Conservation (phyloP, 2,113 vertebrate genomes). For the Notothenia rossii region DNA sequence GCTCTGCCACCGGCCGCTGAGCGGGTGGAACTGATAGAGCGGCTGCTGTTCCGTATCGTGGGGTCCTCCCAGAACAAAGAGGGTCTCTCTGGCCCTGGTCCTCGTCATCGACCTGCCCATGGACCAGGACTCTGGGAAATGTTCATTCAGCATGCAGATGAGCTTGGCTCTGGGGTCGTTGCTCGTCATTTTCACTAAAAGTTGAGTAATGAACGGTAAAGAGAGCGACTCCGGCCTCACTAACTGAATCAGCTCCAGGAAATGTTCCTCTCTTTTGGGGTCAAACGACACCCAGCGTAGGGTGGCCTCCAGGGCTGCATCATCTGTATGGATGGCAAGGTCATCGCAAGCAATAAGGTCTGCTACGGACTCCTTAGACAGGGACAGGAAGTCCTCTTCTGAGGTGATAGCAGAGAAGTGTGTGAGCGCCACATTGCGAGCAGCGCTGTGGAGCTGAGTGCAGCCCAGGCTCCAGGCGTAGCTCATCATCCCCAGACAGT, state of each 20-base stretch:
- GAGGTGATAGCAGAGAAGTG: conserved; percentile 85
- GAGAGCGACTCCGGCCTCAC: conserved; percentile 87
- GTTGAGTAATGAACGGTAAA: conserved; percentile 84
- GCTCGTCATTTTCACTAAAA: conserved; percentile 82
- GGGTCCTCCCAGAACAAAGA: conserved; percentile 89
- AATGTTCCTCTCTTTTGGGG: conserved; percentile 82
- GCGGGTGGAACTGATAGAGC: conserved; percentile 87
- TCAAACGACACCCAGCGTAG: conserved; percentile 88
- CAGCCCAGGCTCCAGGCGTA: conserved; percentile 87
- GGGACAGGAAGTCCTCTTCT: conserved; percentile 84
- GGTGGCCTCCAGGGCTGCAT: conserved; percentile 86
- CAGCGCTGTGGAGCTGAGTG: conserved; percentile 76
- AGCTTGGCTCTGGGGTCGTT: conserved; percentile 84
- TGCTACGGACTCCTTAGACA: conserved; percentile 85
- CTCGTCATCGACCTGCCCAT: conserved; percentile 57
- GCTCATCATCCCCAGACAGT: conserved; percentile 89
- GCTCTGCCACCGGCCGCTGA: conserved; percentile 86
- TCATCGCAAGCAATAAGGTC: conserved; percentile 86
- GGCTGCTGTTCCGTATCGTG: conserved; percentile 88
- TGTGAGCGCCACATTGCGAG: conserved; percentile 86
- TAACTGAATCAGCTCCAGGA: conserved; percentile 85
- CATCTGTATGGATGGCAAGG: conserved; percentile 85
- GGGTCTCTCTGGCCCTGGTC: conserved; percentile 83
- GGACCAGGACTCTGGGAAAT: conserved; percentile 86
- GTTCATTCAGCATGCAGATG: conserved; percentile 83